Percentiles rank a stretch among this genome's conserved stretches.
phyloP scores from a whole-genome alignment of 2,797 vertebrate genomes.

The Liparis tanakae region DNA sequence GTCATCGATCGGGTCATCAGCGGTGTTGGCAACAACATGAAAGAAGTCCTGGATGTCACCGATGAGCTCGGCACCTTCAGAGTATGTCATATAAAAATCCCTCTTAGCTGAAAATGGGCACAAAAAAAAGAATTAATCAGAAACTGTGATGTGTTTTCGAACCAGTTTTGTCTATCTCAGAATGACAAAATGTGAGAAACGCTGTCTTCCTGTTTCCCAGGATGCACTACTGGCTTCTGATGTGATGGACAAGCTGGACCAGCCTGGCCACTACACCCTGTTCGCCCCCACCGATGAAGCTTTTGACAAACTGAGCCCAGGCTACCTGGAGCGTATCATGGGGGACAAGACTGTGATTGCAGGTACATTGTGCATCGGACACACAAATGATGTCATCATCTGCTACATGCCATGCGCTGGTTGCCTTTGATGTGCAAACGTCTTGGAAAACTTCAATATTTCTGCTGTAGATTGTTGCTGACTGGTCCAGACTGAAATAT shows the following conservation, averaged over 20 bases:
- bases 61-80: slow-evolving; percentile 88
- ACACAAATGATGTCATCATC: background rate
- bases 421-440: background rate
- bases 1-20: slow-evolving; percentile 92
- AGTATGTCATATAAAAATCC: slow-evolving; percentile 74
- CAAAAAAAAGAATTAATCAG: background rate
- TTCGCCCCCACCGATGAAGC: slow-evolving; percentile 95
- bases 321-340: slow-evolving; percentile 87
- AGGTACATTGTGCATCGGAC: slow-evolving; percentile 78
- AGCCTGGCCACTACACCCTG: slow-evolving; percentile 91
- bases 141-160: too few species aligned
- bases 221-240: slow-evolving; percentile 81
- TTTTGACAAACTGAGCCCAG: slow-evolving; percentile 85
- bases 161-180: background rate
- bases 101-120: background rate
- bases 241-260: slow-evolving; percentile 84
- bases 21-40: slow-evolving; percentile 85
- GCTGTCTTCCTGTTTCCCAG: slow-evolving; percentile 69
- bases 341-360: slow-evolving; percentile 86
- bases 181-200: background rate
- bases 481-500: background rate
- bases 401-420: background rate
- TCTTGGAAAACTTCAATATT: background rate
- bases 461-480: background rate
- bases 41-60: slow-evolving; percentile 83